These are phyloP conservation scores for Apodemia hepburni DNA, from an alignment of 2,888 invertebrate genomes.

Conservation along the genomic window DNA sequence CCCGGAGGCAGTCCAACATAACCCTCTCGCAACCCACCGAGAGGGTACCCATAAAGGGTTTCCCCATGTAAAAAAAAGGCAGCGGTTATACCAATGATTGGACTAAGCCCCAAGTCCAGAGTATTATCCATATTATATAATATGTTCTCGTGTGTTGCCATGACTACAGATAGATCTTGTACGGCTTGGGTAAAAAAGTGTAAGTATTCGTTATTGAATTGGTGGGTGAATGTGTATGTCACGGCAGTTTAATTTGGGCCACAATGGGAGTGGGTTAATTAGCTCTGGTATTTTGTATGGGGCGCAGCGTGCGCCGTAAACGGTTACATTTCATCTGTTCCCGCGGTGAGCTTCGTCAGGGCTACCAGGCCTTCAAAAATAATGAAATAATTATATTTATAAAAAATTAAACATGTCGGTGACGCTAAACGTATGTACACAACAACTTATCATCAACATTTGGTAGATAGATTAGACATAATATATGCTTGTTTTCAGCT, in stretches of 20 bases:
- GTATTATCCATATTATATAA: background rate
- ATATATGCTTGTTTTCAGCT: no score
- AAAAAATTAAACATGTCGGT: no score
- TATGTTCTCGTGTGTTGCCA: background rate
- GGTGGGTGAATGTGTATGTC: background rate
- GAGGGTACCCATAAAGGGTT: no score
- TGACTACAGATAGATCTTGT: background rate
- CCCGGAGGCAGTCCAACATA: no score
- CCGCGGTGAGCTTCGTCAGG: background rate
- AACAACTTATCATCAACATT: no score
- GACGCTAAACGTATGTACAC: no score
- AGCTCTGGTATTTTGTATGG: slow-evolving; percentile 1
- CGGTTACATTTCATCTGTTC: background rate
- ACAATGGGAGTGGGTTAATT: slow-evolving; percentile 11
- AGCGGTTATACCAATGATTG: no score
- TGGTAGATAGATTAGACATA: no score
- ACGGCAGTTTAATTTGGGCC: slow-evolving; percentile 2
- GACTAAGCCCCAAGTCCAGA: background rate
- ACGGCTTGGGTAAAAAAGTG: background rate
- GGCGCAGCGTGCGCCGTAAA: slow-evolving; percentile 17
- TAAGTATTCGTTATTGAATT: background rate
- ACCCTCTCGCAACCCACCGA: no score
- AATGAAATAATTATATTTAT: no score
- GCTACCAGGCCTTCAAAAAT: background rate
- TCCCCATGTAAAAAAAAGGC: no score